Conservation (phyloP, 2,113 vertebrate genomes). For the Coregonus clupeaformis region DNA sequence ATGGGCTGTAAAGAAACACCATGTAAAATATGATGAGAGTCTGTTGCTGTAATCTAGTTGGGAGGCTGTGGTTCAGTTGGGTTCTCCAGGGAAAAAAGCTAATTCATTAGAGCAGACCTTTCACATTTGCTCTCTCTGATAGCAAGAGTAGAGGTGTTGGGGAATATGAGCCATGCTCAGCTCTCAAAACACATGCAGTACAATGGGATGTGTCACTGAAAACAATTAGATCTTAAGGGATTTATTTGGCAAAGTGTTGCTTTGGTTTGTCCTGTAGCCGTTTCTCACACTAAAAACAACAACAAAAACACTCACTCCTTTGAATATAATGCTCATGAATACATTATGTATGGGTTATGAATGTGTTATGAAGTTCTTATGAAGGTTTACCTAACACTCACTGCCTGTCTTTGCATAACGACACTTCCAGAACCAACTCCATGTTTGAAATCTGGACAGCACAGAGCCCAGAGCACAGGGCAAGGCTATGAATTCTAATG, state of each 20-base stretch:
- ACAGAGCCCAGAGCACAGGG: not conserved
- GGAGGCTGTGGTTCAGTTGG: slow-evolving; percentile 15
- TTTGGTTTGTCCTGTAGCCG: too few species aligned
- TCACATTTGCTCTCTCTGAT: slow-evolving; percentile 44
- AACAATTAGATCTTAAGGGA: too few species aligned
- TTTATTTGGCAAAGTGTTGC: too few species aligned
- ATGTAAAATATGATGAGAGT: slow-evolving; percentile 5
- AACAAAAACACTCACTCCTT: too few species aligned
- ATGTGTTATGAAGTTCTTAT: too few species aligned
- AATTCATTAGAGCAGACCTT: slow-evolving; percentile 52
- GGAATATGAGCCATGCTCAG: not conserved
- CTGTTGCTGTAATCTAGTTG: not conserved
- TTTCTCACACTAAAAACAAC: too few species aligned
- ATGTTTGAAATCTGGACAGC: not conserved
- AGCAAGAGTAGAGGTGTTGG: slow-evolving; percentile 31
- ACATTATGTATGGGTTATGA: too few species aligned
- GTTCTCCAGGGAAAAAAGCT: slow-evolving; percentile 6
- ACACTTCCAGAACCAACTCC: too few species aligned
- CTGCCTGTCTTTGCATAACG: too few species aligned
- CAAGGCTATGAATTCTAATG: not conserved
- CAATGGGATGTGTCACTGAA: not conserved
- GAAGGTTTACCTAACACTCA: too few species aligned
- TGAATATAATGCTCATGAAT: too few species aligned
- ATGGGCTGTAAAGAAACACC: slow-evolving; percentile 11
- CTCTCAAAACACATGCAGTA: not conserved